Percentiles rank a stretch among this genome's conserved stretches.
Conservation (phyloP, 2,797 vertebrate genomes). For the Sebastes vulpes region DNA sequence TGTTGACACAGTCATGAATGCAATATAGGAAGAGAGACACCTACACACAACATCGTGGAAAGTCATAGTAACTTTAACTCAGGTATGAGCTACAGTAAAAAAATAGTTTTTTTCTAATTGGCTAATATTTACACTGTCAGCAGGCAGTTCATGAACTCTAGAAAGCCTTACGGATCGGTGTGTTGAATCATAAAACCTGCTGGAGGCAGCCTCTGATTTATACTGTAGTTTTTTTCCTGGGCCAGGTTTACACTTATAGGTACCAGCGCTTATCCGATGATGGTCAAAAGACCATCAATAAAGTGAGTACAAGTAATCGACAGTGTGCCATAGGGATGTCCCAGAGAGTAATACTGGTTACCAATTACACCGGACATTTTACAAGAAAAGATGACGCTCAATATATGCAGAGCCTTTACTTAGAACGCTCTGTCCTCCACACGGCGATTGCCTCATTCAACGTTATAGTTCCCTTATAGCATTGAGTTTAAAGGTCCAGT, state of each 20-base stretch:
- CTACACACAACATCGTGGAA: not conserved
- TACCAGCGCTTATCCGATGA: not conserved
- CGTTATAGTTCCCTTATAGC: too few species aligned
- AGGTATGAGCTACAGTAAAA: not conserved
- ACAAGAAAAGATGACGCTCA: too few species aligned
- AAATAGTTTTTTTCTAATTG: not conserved
- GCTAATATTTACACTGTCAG: not conserved
- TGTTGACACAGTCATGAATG: not conserved
- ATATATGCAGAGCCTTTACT: too few species aligned
- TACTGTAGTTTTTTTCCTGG: not conserved
- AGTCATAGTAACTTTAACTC: not conserved
- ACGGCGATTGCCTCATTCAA: too few species aligned
- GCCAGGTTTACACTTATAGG: not conserved
- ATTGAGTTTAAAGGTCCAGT: too few species aligned
- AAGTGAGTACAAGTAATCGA: not conserved
- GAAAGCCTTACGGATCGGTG: not conserved
- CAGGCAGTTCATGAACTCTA: not conserved
- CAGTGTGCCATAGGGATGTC: not conserved
- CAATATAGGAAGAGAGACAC: not conserved
- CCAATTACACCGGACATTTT: too few species aligned
- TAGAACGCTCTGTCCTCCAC: too few species aligned
- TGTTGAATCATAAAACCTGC: not conserved
- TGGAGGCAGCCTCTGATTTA: not conserved
- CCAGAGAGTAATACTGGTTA: too few species aligned
- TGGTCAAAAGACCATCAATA: not conserved